Conservation (phyloP, 2,888 invertebrate genomes). For the Barypeithes pellucidus region DNA sequence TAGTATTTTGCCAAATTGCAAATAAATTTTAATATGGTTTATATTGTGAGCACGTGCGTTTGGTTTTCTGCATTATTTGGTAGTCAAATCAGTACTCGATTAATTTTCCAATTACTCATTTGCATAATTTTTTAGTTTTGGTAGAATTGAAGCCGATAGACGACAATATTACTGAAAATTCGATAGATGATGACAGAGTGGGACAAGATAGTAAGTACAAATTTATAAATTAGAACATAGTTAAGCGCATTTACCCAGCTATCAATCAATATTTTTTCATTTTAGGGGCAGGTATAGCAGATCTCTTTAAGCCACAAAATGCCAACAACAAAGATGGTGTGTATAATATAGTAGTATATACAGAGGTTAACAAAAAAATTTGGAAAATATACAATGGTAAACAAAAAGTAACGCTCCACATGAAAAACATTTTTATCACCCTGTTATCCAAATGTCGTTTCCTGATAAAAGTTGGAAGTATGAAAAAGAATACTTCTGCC, state of each 20-base stretch:
- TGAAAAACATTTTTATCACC: too few species aligned
- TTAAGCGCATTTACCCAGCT: background rate
- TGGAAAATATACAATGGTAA: too few species aligned
- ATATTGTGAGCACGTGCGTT: background rate
- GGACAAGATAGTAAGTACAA: conserved; percentile 6
- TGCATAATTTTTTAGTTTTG: conserved; percentile 12
- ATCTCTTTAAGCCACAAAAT: conserved; percentile 23
- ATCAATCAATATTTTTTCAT: background rate
- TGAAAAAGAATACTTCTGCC: too few species aligned
- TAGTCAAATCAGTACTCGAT: background rate
- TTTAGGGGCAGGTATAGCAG: conserved; percentile 26
- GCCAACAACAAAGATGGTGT: conserved; percentile 13
- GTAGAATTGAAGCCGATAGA: conserved; percentile 8
- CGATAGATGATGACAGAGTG: background rate
- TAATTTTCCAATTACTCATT: background rate
- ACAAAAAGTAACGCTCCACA: too few species aligned
- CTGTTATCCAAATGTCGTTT: too few species aligned
- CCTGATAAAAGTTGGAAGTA: too few species aligned
- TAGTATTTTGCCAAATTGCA: background rate
- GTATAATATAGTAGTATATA: too few species aligned
- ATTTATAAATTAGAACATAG: background rate
- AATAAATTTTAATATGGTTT: background rate
- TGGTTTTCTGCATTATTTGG: conserved; percentile 4
- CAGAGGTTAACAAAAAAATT: too few species aligned
- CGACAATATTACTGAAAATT: conserved; percentile 2